Conservation (phyloP, 2,888 invertebrate species). For the Drosophila mettleri region DNA sequence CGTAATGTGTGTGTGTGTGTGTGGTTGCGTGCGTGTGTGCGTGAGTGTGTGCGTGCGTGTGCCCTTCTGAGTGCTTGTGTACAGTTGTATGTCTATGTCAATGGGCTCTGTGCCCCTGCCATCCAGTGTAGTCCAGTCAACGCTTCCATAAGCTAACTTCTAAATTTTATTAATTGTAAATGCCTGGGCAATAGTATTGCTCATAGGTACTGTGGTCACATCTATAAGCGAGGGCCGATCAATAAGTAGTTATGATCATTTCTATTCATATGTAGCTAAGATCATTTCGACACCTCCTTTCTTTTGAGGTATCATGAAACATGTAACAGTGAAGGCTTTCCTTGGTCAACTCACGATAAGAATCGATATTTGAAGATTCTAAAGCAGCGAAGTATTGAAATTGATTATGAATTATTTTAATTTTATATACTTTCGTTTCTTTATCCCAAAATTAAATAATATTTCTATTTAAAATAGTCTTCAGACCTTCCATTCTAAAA, state of each 20-base stretch:
- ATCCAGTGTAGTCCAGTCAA: constrained; percentile 36
- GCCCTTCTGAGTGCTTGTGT: too few species aligned
- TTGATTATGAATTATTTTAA: too few species aligned
- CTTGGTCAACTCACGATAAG: too few species aligned
- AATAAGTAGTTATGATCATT: not conserved
- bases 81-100: constrained; percentile 11
- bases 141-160: constrained; percentile 55
- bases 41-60: not conserved
- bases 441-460: not conserved
- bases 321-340: too few species aligned
- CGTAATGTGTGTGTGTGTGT: not conserved
- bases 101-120: constrained; percentile 10
- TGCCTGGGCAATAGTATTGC: constrained; percentile 67
- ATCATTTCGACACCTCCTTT: too few species aligned
- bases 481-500: too few species aligned
- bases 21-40: not conserved
- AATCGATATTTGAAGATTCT: too few species aligned
- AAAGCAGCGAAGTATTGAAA: too few species aligned
- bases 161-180: constrained; percentile 44
- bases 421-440: not conserved
- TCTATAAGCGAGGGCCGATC: constrained; percentile 24
- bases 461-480: not conserved
- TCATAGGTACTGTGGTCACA: constrained; percentile 65
- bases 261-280: not conserved
- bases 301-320: too few species aligned